These are phyloP conservation scores for Paracentrotus lividus DNA, from an alignment of 53 echinoderm and acorn worm species.

Conservation along the genomic window DNA sequence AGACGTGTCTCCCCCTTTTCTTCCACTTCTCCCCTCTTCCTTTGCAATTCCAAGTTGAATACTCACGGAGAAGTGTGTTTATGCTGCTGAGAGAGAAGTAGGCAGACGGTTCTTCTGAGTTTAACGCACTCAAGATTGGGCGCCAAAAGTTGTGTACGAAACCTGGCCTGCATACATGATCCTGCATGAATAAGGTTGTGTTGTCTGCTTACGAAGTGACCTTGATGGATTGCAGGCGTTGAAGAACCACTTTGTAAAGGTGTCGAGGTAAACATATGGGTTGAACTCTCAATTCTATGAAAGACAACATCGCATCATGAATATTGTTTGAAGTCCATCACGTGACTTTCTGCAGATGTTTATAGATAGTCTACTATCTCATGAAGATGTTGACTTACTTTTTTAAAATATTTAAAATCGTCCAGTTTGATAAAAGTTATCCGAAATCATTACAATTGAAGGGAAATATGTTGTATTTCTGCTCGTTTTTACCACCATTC, in stretches of 20 bases:
- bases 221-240: not conserved
- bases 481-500: too few relatives aligned
- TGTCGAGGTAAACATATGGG: slow-evolving; percentile 4
- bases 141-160: slow-evolving; percentile 44
- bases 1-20: not conserved
- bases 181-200: not conserved
- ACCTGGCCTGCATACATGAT: not conserved
- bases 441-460: too few relatives aligned
- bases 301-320: not conserved
- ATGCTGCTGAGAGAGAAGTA: slow-evolving; percentile 26
- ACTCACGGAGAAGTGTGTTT: slow-evolving; percentile 49
- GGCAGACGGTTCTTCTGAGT: slow-evolving; percentile 24
- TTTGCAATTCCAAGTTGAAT: not conserved
- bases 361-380: not conserved
- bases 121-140: slow-evolving; percentile 47
- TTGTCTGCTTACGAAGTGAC: slow-evolving; percentile 13
- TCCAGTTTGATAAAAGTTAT: too few relatives aligned
- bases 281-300: not conserved
- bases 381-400: slow-evolving; percentile 4
- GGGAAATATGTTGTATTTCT: too few relatives aligned
- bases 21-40: not conserved
- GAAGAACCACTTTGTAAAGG: not conserved
- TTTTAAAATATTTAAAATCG: too few relatives aligned
- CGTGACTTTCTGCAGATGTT: not conserved
- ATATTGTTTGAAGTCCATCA: not conserved